phyloP scores from a whole-genome alignment of 2,888 invertebrate species.

The Oscheius onirici region DNA sequence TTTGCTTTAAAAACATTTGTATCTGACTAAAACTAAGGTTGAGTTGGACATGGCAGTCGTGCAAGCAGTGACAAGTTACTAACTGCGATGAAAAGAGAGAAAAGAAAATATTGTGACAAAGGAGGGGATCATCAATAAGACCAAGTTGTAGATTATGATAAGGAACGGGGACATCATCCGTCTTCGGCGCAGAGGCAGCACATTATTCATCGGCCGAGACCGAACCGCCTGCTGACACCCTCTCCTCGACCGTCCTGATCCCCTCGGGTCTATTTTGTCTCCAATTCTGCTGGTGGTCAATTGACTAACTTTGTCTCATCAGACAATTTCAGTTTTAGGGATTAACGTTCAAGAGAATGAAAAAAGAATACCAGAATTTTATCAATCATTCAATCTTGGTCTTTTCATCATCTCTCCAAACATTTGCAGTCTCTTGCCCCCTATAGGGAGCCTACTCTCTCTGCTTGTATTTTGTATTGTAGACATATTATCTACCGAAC shows the following conservation, averaged over 20 bases:
- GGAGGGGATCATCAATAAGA: conserved; percentile 18
- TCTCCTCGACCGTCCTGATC: not conserved
- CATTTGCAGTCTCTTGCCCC: too few relatives aligned
- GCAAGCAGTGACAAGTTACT: too few relatives aligned
- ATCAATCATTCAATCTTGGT: conserved; percentile 6
- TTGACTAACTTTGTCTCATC: not conserved
- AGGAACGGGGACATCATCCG: conserved; percentile 20
- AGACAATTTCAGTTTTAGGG: too few relatives aligned
- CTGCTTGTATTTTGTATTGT: too few relatives aligned
- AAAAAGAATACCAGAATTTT: not conserved
- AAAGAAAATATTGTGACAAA: not conserved
- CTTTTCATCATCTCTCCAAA: too few relatives aligned
- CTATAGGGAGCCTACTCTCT: too few relatives aligned
- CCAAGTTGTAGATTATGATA: conserved; percentile 30
- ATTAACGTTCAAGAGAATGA: not conserved
- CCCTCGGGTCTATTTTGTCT: conserved; percentile 16
- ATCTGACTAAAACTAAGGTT: too few relatives aligned
- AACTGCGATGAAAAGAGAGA: too few relatives aligned
- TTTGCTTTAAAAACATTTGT: too few relatives aligned
- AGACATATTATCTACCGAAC: too few relatives aligned
- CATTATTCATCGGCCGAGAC: conserved; percentile 22
- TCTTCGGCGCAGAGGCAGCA: conserved; percentile 20
- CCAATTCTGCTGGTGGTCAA: not conserved
- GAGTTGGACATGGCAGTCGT: too few relatives aligned
- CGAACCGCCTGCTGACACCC: conserved; percentile 17